Evolutionary conservation across 1,140 invertebrate genomes (phyloP).

Genomic region (Drosophila arawakana): DNA sequence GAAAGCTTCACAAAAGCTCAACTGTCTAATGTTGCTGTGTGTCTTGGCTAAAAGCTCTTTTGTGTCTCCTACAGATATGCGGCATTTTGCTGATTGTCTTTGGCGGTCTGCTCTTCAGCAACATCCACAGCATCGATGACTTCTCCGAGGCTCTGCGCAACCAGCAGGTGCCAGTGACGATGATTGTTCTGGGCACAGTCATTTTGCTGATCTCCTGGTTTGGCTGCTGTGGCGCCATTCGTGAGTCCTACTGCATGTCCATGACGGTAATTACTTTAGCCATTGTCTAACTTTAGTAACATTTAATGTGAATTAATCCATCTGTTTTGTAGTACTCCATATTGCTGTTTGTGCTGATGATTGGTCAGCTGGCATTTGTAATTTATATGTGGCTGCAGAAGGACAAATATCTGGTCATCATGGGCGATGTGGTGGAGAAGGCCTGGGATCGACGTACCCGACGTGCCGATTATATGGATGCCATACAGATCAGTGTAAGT

Average conservation of each 20-base stretch:
- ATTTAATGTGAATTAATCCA: not conserved
- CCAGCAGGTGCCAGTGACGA: conserved; percentile 86
- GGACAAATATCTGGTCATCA: conserved; percentile 84
- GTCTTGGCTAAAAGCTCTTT: conserved; percentile 7
- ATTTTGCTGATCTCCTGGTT: conserved; percentile 93
- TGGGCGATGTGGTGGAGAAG: conserved; percentile 85
- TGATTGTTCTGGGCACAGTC: conserved; percentile 90
- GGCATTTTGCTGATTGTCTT: conserved; percentile 87
- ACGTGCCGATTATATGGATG: conserved; percentile 84
- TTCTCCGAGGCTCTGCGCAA: conserved; percentile 85
- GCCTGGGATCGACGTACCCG: conserved; percentile 55
- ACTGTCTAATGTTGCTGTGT: conserved; percentile 10
- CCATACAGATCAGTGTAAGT: conserved; percentile 85
- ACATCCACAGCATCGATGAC: conserved; percentile 85
- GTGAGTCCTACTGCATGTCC: conserved; percentile 93
- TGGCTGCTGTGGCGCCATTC: conserved; percentile 93
- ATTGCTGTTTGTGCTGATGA: conserved; percentile 87
- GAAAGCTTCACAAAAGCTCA: not conserved
- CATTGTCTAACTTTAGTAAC: not conserved
- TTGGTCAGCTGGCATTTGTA: conserved; percentile 87
- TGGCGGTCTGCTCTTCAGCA: conserved; percentile 86
- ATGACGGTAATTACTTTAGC: conserved; percentile 87
- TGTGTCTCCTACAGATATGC: conserved; percentile 85
- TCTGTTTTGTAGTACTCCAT: conserved; percentile 86
- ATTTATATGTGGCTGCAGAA: conserved; percentile 86